Base-by-base conservation (phyloP, 2,113 vertebrate species). In the Onychostoma macrolepis region DNA sequence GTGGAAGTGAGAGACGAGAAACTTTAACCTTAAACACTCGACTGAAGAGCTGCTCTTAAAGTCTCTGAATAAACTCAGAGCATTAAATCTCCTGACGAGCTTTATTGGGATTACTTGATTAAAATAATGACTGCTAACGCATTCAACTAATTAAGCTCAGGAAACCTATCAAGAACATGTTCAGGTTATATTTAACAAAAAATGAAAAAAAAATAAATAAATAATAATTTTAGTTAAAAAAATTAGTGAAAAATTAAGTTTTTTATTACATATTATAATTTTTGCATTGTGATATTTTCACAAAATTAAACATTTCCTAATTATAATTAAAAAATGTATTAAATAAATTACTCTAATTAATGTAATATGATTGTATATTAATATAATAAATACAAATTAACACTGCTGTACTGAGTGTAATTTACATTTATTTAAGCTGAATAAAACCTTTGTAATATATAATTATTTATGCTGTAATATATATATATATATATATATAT, bases 21-120 rank as follows among this genome's bases (percentile, higher is more conserved):
- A 71, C 30, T 71, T 71, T 71, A 21, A 71, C 67, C 67, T 71
- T 71, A 71, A 71, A 71, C 67, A 71, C 67, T 65, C 26, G n/a
- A 65, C 26, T 65, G 10, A 26, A 65, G 61, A 12, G 61, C n/a
- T 69, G 67, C 67, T 71, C 65, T 69, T 69, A 69, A 36, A 69
- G 6, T 69, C 28, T 69, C 17, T 33, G 67, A 11, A 71, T 71
- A 71, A 38, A 21, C 17, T 19, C 17, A 4, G 67, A 71, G 19
- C 67, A 36, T 71, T 71, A 71, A 21, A 33, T 10, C 30, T 71
- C 17, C 67, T 24, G 67, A 71, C 10, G 33, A 71, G 33, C 8
- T 71, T 71, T 36, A 71, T 21, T 30, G 2, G 67, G 67, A 71
- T 36, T 71, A 71, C 33, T 21, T 38, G 33, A 71, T 38, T 71